Base-by-base conservation (phyloP, 2,888 invertebrate genomes). In the Trachelus troglodyta region DNA sequence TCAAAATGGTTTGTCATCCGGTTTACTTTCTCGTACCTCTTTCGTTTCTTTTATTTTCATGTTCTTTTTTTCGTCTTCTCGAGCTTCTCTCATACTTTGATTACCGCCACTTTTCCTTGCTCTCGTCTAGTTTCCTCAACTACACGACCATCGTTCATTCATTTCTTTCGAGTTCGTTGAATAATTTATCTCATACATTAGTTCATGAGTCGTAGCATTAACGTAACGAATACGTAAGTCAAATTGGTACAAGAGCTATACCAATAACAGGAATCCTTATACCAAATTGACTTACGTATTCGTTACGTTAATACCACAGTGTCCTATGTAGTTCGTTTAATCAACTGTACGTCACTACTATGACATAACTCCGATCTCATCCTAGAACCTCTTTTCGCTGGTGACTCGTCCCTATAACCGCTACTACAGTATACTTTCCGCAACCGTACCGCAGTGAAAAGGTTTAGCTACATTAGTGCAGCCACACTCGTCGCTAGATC, bases 1-100 rank as follows among this genome's bases (percentile, higher is more conserved):
- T 80, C 79, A 80, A 79, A 82, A 83, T 77, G 76, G 79, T 79
- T 80, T 34, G 73, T 74, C 76, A 77, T 78, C 73, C n/a, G 56
- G 33, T 23, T n/a, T 74, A 31, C 37, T 74, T 30, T 34, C 37
- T 76, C 56, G 33, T 69, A 34, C n/a, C 31, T 75, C 34, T 31
- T 75, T 35, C 31, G 15, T 74, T 35, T 31, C 33, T 69, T 76
- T 15, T 15, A n/a, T 11, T 56, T 23, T 73, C 23, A 73, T 31
- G 3, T 12, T 12, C 12, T 35, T 35, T 12, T 35, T 35, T 35
- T 3, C 1, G 3, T 12, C 12, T 35, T 35, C 34, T 3, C 37
- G 30, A 77, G 68, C 40, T 77, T 73, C 15, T 68, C 76, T 56
- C 15, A 23, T 33, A 71, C 9, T 33, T 12, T 71, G 23, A 71